Base-by-base conservation (phyloP, 2,888 invertebrate species). In the Trissolcus brochymenae region DNA sequence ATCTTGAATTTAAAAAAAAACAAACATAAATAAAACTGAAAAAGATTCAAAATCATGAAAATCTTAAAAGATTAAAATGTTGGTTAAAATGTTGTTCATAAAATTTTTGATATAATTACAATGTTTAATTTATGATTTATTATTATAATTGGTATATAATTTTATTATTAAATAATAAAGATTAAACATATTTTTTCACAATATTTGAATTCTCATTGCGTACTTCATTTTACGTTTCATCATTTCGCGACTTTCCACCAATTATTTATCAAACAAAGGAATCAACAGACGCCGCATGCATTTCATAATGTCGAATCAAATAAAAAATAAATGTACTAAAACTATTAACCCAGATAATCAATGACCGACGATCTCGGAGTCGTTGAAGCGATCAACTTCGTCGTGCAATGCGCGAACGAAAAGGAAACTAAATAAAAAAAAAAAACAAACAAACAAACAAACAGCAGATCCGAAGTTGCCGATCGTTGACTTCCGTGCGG, bases 311-410 rank as follows among this genome's bases (percentile, higher is more conserved):
- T 35, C 46, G 62, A 21, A 62, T 67, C 9, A 19, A 56, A 66
- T 66, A 60, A 74, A 67, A 74, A 67, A 67, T 66, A 73, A 73
- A 66, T 55, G 65, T 73, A 55, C 65, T 66, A 60, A 74, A 75
- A 75, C 74, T 68, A 64, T 65, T 65, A 70, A 76, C 75, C 75
- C 65, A 70, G 65, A 76, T 76, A 76, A 65, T 53, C 70, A 76
- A 56, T 65, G 70, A 70, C 65, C 76, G 55, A 61, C 57, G 74
- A 53, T 67, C 35, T 35, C 56, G 61, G 35, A 76, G 55, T 66
- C 60, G 61, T 65, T 65, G 60, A 64, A 70, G 65, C 70, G 70
- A 70, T 70, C 65, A 76, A 29, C 67, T 62, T 66, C 49, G 35
- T 60, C 56, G 66, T 61, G 64, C 61, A 62, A 67, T 13, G 46